Conservation (phyloP, 1,140 invertebrate species). For the Drosophila nigromelanica region DNA sequence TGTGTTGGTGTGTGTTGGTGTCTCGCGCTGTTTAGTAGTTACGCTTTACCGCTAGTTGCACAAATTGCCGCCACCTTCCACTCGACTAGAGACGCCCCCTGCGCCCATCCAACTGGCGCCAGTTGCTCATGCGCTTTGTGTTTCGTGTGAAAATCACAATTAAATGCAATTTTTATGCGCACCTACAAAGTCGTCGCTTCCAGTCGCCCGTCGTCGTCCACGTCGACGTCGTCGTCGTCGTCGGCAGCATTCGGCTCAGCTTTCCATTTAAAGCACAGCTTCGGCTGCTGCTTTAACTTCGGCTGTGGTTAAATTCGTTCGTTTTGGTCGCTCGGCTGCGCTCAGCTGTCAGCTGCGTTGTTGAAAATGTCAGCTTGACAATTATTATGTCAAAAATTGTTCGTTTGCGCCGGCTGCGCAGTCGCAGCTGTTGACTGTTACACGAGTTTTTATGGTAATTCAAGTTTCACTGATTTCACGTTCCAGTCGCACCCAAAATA, state of each 20-base stretch:
- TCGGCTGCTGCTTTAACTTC: slow-evolving; percentile 9
- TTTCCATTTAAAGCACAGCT: slow-evolving; percentile 38
- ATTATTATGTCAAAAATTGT: slow-evolving; percentile 82
- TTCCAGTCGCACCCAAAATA: slow-evolving; percentile 71
- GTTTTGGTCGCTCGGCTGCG: slow-evolving; percentile 18
- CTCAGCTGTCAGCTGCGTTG: slow-evolving; percentile 75
- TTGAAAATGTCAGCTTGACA: slow-evolving; percentile 83
- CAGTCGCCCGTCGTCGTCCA: slow-evolving; percentile 15
- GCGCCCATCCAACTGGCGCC: slow-evolving; percentile 34
- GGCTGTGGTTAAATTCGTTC: slow-evolving; percentile 5
- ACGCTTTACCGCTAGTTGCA: slow-evolving; percentile 81
- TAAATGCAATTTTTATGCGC: slow-evolving; percentile 82
- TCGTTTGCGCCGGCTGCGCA: slow-evolving; percentile 48
- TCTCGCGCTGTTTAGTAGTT: slow-evolving; percentile 75
- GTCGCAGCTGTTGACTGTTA: slow-evolving; percentile 77
- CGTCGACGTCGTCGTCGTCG: slow-evolving; percentile 12
- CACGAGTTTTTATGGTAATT: slow-evolving; percentile 82
- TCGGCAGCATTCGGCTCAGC: slow-evolving; percentile 48
- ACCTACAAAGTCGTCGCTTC: slow-evolving; percentile 62
- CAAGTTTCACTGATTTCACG: slow-evolving; percentile 82
- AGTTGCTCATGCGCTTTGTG: slow-evolving; percentile 75
- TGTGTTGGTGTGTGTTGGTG: slow-evolving; percentile 3
- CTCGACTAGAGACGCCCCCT: slow-evolving; percentile 1
- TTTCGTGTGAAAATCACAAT: slow-evolving; percentile 83
- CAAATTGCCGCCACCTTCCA: slow-evolving; percentile 61